Base-by-base conservation (phyloP, 2,113 vertebrate genomes). In the Silurus glanis region DNA sequence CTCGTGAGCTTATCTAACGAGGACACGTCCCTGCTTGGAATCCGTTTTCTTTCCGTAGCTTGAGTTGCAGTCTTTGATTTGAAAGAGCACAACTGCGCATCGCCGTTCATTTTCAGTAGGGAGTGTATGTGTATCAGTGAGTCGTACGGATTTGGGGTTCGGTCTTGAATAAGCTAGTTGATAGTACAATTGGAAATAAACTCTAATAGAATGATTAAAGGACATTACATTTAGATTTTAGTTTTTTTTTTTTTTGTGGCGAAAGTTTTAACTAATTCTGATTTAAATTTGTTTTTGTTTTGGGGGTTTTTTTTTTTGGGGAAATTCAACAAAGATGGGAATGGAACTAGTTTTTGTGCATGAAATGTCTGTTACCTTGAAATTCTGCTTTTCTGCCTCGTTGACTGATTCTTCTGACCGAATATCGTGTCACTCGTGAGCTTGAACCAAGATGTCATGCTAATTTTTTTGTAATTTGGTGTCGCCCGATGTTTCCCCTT, bases 1-100 rank as follows among this genome's bases (percentile, higher is more conserved):
- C 19, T 9, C 72, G 19, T 90, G 87, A 91, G 88, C 86, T 83
- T 59, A 67, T 69, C 64, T 53, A 49, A 83, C 72, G 12, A 67
- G 62, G 55, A 61, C 47, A 45, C 12, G 28, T 17, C 71, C 21
- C 79, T 47, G 14, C n/a, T 67, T 80, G 23, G 28, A 66, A 75
- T 55, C 28, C n/a, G 9, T 25, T 83, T 78, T 16, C 14, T 51
- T 13, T 72, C 10, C 72, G n/a, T 82, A 56, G 75, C 49, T 87
- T 86, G 64, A 45, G 67, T 82, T 86, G 86, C 49, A 74, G 72
- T 86, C 55, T 81, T 78, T 82, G 6, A 80, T 85, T 87, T 87
- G 45, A 87, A 87, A 88, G 87, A 91, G 92, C 92, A 94, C 93
- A 94, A 87, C 66, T 87, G 83, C 49, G 76, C 78, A 66, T 84